phyloP scores from a whole-genome alignment of 2,888 invertebrate species.

The Chrysolina haemoptera region DNA sequence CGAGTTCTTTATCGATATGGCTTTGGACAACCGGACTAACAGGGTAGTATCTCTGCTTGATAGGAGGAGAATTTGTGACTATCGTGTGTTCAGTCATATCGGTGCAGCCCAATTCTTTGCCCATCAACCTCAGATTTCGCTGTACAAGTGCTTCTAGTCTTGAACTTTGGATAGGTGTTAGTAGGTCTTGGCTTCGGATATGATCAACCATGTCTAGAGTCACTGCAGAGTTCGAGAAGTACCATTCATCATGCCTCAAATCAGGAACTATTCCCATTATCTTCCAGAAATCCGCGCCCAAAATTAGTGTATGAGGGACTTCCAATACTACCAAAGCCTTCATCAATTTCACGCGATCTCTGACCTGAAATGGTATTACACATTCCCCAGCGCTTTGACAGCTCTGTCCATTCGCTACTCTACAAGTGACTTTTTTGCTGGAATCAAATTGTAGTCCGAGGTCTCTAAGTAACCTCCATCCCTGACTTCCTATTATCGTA shows the following conservation, averaged over 20 bases:
- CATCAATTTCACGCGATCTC: constrained; percentile 28
- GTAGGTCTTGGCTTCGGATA: not conserved
- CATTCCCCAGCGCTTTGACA: constrained; percentile 32
- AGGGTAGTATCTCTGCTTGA: constrained; percentile 41
- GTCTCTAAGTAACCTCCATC: constrained; percentile 16
- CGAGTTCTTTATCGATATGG: not conserved
- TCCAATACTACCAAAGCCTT: constrained; percentile 29
- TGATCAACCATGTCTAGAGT: not conserved
- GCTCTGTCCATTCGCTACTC: constrained; percentile 38
- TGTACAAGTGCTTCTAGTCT: not conserved
- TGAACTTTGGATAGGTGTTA: not conserved
- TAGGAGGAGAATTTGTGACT: constrained; percentile 21
- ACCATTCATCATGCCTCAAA: not conserved
- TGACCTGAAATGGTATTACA: constrained; percentile 28
- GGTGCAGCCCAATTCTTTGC: not conserved
- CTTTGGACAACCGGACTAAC: constrained; percentile 35
- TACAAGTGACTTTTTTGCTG: constrained; percentile 18
- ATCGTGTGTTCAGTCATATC: not conserved
- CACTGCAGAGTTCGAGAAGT: not conserved
- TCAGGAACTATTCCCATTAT: constrained; percentile 9
- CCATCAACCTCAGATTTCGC: not conserved
- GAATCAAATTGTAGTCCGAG: constrained; percentile 17
- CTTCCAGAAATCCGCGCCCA: not conserved
- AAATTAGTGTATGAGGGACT: constrained; percentile 10
- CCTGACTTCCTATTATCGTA: not conserved